Conservation (phyloP, 2,797 vertebrate genomes). For the Geotrypetes seraphini region DNA sequence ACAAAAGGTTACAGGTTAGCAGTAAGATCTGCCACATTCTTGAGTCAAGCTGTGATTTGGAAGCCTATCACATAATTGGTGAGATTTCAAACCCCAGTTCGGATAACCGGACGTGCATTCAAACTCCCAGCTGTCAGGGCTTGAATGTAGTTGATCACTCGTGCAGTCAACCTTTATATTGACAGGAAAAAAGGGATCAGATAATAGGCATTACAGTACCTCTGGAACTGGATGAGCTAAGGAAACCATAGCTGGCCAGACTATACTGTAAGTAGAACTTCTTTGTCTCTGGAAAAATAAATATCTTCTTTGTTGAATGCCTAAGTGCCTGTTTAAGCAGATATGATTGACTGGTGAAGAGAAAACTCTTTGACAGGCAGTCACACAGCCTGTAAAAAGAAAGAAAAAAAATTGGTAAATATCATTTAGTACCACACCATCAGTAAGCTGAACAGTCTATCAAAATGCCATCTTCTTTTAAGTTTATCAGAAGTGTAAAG, state of each 20-base stretch:
- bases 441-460: conserved; percentile 13
- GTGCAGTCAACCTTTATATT: conserved; percentile 24
- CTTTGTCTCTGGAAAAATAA: conserved; percentile 51
- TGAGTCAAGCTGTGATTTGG: conserved; percentile 19
- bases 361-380: conserved; percentile 34
- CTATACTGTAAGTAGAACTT: conserved; percentile 45
- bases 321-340: conserved; percentile 43
- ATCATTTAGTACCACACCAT: conserved; percentile 15
- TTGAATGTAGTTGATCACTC: conserved; percentile 20
- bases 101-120: conserved; percentile 28
- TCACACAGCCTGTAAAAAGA: conserved; percentile 44
- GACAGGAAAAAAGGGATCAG: conserved; percentile 37
- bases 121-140: conserved; percentile 18
- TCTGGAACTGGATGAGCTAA: conserved; percentile 57
- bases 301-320: conserved; percentile 54
- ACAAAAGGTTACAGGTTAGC: conserved; percentile 9
- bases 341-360: conserved; percentile 31
- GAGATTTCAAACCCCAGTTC: conserved; percentile 28
- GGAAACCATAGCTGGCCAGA: conserved; percentile 57
- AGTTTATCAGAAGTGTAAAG: too few species aligned
- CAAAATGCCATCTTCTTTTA: too few species aligned
- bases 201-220: conserved; percentile 48
- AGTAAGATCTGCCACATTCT: conserved; percentile 11
- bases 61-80: conserved; percentile 14
- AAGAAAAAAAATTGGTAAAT: conserved; percentile 23